phyloP scores from a whole-genome alignment of 2,113 vertebrate species.

The Myrmophylax atrothorax region DNA sequence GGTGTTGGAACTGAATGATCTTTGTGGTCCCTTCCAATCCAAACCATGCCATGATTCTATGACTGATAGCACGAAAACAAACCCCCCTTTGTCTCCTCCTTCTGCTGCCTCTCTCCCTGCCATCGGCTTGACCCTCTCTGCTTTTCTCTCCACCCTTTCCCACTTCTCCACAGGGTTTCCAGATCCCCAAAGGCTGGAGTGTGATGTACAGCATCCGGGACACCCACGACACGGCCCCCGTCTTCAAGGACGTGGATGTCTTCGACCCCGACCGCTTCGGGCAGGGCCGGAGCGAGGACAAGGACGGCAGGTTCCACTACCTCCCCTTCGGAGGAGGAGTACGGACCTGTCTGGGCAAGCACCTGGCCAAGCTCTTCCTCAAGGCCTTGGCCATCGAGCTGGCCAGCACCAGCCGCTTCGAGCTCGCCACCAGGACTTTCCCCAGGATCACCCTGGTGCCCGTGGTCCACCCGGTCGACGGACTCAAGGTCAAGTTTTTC shows the following conservation, averaged over 20 bases:
- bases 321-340: conserved; percentile 93
- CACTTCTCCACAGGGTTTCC: conserved; percentile 83
- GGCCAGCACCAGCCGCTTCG: conserved; percentile 92
- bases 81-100: accelerated
- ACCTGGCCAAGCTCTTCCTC: conserved; percentile 95
- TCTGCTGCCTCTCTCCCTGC: not conserved
- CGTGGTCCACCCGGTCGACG: conserved; percentile 91
- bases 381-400: conserved; percentile 92
- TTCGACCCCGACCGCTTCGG: conserved; percentile 95
- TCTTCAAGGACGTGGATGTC: conserved; percentile 91
- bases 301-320: conserved; percentile 95
- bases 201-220: conserved; percentile 99
- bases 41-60: accelerated
- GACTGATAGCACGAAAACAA: not conserved
- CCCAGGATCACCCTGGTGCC: conserved; percentile 90
- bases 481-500: conserved; percentile 94
- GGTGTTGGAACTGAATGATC: no score
- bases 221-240: conserved; percentile 92
- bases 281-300: conserved; percentile 90
- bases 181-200: conserved; percentile 98
- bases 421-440: conserved; percentile 92
- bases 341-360: conserved; percentile 95
- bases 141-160: not conserved
- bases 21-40: not conserved
- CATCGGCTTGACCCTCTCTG: accelerated